Percentiles rank a stretch among this genome's conserved stretches.
These are phyloP conservation scores for Caranx ignobilis DNA, from an alignment of 2,113 vertebrate genomes.

Conservation along the genomic window DNA sequence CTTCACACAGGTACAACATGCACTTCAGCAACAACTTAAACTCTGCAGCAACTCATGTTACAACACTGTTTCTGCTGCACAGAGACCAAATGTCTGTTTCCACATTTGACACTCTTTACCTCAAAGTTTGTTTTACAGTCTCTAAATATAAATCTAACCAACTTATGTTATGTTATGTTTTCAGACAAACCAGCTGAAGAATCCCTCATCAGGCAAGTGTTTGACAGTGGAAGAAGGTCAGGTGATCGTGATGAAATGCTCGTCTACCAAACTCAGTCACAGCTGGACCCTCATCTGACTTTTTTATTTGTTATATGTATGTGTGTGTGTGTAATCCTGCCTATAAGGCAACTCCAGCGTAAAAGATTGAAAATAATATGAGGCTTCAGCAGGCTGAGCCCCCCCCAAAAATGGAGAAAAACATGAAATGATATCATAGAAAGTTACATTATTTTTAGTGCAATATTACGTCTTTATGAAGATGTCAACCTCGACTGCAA, in stretches of 20 bases:
- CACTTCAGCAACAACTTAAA: constrained; percentile 16
- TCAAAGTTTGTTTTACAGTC: not conserved
- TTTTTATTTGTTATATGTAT: not conserved
- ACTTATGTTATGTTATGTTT: constrained; percentile 14
- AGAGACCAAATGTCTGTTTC: constrained; percentile 24
- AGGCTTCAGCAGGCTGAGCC: too few species aligned
- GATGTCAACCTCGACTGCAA: too few species aligned
- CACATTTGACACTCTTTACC: constrained; percentile 20
- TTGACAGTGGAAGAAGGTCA: constrained; percentile 74
- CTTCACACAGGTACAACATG: constrained; percentile 77
- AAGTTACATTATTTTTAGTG: too few species aligned
- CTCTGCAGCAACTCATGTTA: constrained; percentile 6
- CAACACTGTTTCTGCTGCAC: not conserved
- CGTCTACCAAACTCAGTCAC: constrained; percentile 78
- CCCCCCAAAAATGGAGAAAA: too few species aligned
- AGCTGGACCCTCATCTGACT: constrained; percentile 85
- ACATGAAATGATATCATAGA: too few species aligned
- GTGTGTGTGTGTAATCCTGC: too few species aligned
- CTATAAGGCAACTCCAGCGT: too few species aligned
- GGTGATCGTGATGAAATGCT: constrained; percentile 79
- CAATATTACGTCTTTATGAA: too few species aligned
- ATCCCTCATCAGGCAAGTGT: constrained; percentile 78
- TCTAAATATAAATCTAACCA: not conserved
- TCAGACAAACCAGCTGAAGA: constrained; percentile 84
- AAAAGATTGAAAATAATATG: too few species aligned